These are phyloP conservation scores for Psephotus haematonotus DNA, from an alignment of 2,113 vertebrate genomes.

Conservation along the genomic window DNA sequence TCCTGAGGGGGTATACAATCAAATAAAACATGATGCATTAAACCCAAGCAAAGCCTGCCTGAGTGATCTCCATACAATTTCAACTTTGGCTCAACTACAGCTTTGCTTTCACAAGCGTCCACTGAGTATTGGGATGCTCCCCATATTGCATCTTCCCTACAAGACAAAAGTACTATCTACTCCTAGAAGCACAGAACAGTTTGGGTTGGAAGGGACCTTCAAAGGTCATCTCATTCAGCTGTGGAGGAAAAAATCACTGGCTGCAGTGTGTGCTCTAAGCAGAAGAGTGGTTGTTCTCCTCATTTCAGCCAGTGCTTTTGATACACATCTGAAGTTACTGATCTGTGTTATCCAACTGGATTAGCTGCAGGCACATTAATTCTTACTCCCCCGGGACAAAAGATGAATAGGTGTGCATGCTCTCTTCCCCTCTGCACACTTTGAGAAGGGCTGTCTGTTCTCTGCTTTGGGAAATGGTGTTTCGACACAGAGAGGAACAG, in stretches of 20 bases:
- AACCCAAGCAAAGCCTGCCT: neutral
- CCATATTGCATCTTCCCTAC: neutral
- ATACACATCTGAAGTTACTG: neutral
- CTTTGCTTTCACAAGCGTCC: neutral
- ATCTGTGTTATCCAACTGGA: accelerated
- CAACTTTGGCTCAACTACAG: neutral
- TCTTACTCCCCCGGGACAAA: neutral
- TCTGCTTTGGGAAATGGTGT: neutral
- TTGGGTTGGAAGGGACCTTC: neutral
- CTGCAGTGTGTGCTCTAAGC: neutral
- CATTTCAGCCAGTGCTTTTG: neutral
- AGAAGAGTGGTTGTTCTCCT: accelerated
- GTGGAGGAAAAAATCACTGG: neutral
- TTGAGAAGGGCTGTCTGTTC: neutral
- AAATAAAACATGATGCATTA: neutral
- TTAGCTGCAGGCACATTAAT: too few species aligned
- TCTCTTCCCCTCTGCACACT: neutral
- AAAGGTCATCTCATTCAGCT: neutral
- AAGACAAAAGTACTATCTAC: neutral
- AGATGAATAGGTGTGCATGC: neutral
- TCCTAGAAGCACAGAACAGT: neutral
- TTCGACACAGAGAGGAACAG: neutral
- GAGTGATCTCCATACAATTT: neutral
- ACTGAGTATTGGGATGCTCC: neutral
- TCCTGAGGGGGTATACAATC: neutral